A percentile compares a stretch with the other conserved stretches of the same genome.
These are phyloP conservation scores for Campoletis sonorensis DNA, from an alignment of 1,140 invertebrate species.

Conservation along the genomic window DNA sequence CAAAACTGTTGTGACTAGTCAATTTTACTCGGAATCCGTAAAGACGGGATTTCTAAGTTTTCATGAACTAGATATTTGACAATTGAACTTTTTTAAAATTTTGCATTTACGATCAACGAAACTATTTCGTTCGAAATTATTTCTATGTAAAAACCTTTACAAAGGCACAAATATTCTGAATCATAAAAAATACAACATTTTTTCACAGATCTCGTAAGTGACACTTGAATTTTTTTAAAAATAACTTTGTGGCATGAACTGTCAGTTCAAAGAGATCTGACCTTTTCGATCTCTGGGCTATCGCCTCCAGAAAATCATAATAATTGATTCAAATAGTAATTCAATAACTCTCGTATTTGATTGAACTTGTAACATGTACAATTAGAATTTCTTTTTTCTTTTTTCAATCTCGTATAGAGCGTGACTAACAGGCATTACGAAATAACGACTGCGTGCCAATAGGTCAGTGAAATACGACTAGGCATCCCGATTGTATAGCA, in stretches of 20 bases:
- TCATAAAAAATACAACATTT: too few relatives aligned
- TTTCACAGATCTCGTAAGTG: too few relatives aligned
- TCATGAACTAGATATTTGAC: too few relatives aligned
- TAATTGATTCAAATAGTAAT: constrained; percentile 44
- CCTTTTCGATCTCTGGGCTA: neutral
- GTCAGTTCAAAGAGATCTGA: neutral
- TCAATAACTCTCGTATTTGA: constrained; percentile 9
- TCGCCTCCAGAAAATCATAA: neutral
- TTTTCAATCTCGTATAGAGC: neutral
- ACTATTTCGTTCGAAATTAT: too few relatives aligned
- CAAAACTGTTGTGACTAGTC: too few relatives aligned
- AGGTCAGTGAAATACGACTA: neutral
- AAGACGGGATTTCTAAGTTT: too few relatives aligned
- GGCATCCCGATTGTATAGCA: neutral
- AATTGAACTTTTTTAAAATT: too few relatives aligned
- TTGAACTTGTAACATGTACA: constrained; percentile 7
- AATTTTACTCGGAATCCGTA: too few relatives aligned
- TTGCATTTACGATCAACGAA: too few relatives aligned
- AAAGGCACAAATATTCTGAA: too few relatives aligned
- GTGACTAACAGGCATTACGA: neutral
- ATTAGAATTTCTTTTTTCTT: neutral
- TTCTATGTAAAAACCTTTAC: too few relatives aligned
- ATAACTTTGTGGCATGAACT: neutral
- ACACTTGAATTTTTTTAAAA: too few relatives aligned
- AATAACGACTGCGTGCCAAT: constrained; percentile 10